Evolutionary conservation across 2,888 invertebrate genomes (phyloP), one percentile per base, ranked within the genome.

Genomic region (Oeneis ivallda): DNA sequence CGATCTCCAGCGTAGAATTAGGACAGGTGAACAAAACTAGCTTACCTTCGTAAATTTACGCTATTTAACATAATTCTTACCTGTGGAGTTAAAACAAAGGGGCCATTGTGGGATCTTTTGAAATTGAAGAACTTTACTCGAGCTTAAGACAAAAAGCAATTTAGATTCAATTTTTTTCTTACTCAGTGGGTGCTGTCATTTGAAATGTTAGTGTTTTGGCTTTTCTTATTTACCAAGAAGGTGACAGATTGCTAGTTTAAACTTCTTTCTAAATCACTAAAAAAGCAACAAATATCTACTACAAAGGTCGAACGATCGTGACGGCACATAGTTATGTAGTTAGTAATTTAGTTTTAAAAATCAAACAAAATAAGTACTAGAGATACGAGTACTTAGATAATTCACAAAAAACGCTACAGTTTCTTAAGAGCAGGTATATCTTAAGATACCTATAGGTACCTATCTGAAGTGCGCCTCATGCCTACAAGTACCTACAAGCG

Each of bases 61-160:
- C 57, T 61, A 59, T 59, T 67, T 45, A 68, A 69, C 56, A 11
- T 52, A 39, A 60, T 56, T 70, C 66, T 72, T 86, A 85, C 87
- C 84, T 85, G 85, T 69, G 70, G 19, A 70, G 65, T 74, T 86
- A 85, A 89, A 86, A 89, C 86, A 86, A 87, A 80, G 75, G 74
- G 26, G 17, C 52, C 69, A 75, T 86, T 84, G 79, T 84, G 75
- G 71, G 71, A 74, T 67, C 61, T 59, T 54, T 65, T 50, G 17
- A 62, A 60, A 59, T 50, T 57, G 47, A 57, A 53, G 56, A 57
- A 60, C 56, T 50, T 56, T 43, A 61, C 57, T 45, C 61, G 53
- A 63, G 58, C 45, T 57, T 67, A 68, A 72, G 67, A 74, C 71
- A 72, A 72, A 70, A 67, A 67, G 68, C 65, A 65, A 70, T 72